These are phyloP conservation scores for Hemicentrotus pulcherrimus DNA, from an alignment of 35 echinoderm and acorn worm genomes.

Conservation along the genomic window DNA sequence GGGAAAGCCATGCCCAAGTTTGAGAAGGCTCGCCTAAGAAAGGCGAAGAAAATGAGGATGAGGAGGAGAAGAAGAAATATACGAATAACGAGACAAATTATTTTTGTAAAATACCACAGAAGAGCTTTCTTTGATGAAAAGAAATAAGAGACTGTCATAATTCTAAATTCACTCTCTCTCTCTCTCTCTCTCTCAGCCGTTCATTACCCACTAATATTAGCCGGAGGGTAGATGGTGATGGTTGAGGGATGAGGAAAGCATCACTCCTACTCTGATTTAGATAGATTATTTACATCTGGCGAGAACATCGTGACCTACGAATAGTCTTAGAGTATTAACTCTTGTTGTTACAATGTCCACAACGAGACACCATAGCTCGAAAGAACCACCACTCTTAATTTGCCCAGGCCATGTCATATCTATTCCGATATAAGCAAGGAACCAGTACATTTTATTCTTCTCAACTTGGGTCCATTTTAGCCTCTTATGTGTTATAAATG, in stretches of 20 bases:
- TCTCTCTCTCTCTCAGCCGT: too few species aligned
- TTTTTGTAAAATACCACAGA: too few species aligned
- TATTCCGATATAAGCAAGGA: too few species aligned
- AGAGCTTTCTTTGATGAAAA: too few species aligned
- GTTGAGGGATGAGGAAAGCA: background rate
- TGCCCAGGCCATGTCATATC: background rate
- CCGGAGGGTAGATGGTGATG: background rate
- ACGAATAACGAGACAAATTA: too few species aligned
- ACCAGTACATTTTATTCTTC: background rate
- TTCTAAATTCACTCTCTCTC: too few species aligned
- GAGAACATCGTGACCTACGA: background rate
- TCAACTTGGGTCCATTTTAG: background rate
- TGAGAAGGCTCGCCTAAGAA: too few species aligned
- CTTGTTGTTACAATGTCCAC: background rate
- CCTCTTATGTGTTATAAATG: background rate
- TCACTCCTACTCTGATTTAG: background rate
- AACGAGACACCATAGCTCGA: background rate
- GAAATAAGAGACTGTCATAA: too few species aligned
- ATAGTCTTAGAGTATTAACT: background rate
- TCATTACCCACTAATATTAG: background rate
- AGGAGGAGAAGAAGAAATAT: too few species aligned
- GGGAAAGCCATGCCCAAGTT: too few species aligned
- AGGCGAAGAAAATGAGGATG: too few species aligned
- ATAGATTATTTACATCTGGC: background rate
- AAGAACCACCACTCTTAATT: background rate